Evolutionary conservation across 2,888 invertebrate species (phyloP), one percentile per base, ranked within the genome.

Genomic region (Nomada ferruginata): DNA sequence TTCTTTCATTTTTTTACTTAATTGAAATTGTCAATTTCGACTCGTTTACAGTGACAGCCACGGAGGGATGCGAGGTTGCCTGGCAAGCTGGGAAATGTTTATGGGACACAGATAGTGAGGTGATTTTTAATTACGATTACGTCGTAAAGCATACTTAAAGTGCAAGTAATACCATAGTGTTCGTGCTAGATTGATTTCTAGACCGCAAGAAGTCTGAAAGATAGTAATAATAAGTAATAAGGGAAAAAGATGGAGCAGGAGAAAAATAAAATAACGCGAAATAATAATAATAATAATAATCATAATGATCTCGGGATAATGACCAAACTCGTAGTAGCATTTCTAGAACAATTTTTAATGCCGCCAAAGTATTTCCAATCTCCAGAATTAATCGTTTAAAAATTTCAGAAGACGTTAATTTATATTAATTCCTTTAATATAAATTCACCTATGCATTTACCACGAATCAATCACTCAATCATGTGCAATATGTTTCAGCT

Each of bases 31-130:
- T 15, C n/a, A 0, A 50, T 66, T 60, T 26, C 2, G 2, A 55
- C 59, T 53, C 18, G 15, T 60, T 80, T 76, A 1, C 69, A 86
- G 86, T 75, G 26, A 72, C 77, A 4, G 55, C 69, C 9, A 63
- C 74, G 9, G 90, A 91, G 0, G 72, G 65, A 0, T 92, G 92
- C 81, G 91, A 89, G 60, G 71, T 66, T 7, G 79, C 87, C 23
- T 91, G 86, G 83, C 57, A 87, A 59, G 88, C 90, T 65, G 74
- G 76, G 7, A 87, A 80, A 79, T 92, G 92, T 78, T 80, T 68
- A 63, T 92, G 75, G 23, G 85, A 85, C 0, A 75, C 70, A 9
- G 90, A 91, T 57, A 61, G 42, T 11, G 81, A 86, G 70, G 82
- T 82, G 71, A 75, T 65, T 82, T 20, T 61, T 75, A 53, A 36